Evolutionary conservation across 2,888 invertebrate species (phyloP), one percentile per base, ranked within the genome.

Genomic region (Andrena flavipes): DNA sequence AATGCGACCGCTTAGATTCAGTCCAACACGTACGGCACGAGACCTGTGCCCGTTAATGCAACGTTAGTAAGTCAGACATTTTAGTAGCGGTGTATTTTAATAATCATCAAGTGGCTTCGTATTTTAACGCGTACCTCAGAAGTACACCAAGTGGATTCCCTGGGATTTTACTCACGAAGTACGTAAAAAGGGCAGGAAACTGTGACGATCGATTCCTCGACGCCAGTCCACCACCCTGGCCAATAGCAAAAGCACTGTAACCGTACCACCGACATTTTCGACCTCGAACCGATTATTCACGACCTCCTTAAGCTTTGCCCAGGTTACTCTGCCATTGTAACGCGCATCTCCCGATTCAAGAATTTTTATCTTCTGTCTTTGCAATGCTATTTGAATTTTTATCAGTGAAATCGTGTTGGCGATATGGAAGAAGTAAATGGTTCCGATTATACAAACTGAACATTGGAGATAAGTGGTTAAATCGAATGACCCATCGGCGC

Each of bases 231-330:
- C 85, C 80, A 80, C 65, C 76, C 71, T 79, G 73, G 64, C 69
- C 76, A 82, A 84, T 62, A 80, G 78, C 72, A 80, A 80, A 85
- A 84, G 81, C 83, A 74, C 59, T 80, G 70, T 77, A 85, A 83
- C 59, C 74, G 80, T 87, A 78, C 76, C 76, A 68, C 63, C 80
- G 74, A 80, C 77, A 82, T 84, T 81, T 87, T 89, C 85, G 89
- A 89, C 84, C 89, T 88, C 89, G 80, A 82, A 84, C 79, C 82
- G 75, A 72, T 82, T 72, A 69, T 85, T 64, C 76, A 78, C 82
- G 87, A 87, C 78, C 84, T 85, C 74, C 65, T 87, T 84, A 85
- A 73, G 67, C 60, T 74, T 63, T 64, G 60, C 51, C 67, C 80
- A 60, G 29, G 62, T 63, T 74, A 60, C 62, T 51, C 33, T 69